These are phyloP conservation scores for Chloromyia formosa DNA, from an alignment of 2,888 invertebrate species.

Conservation along the genomic window DNA sequence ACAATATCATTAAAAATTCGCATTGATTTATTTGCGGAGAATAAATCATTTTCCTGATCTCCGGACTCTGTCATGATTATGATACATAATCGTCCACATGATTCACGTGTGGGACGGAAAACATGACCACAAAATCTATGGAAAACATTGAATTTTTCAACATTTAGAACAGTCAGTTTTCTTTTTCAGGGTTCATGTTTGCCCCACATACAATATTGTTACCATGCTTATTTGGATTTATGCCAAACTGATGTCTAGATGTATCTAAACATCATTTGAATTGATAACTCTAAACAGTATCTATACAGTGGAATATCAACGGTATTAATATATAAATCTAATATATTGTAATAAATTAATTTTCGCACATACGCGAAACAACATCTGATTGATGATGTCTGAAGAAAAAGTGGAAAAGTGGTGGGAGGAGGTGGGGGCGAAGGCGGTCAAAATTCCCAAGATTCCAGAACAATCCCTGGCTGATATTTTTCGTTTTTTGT, in stretches of 20 bases:
- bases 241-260: slow-evolving; percentile 19
- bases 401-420: background rate
- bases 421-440: no score
- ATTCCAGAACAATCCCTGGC: no score
- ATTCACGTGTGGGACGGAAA: slow-evolving; percentile 9
- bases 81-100: slow-evolving; percentile 6
- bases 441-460: no score
- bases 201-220: background rate
- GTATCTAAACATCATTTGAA: slow-evolving; percentile 5
- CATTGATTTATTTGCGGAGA: slow-evolving; percentile 13
- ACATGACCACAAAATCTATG: slow-evolving; percentile 24
- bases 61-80: background rate
- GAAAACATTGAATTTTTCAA: slow-evolving; percentile 3
- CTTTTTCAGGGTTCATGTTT: no score
- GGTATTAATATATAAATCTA: background rate
- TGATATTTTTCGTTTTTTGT: no score
- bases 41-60: slow-evolving; percentile 5
- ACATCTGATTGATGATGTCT: slow-evolving; percentile 5
- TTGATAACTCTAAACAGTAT: slow-evolving; percentile 21
- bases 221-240: slow-evolving; percentile 7
- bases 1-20: background rate
- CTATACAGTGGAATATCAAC: background rate
- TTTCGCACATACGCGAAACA: background rate
- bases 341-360: background rate
- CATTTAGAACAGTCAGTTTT: background rate